Evolutionary conservation across 2,888 invertebrate genomes (phyloP), one percentile per base, ranked within the genome.

Genomic region (Dicyrtoma fusca): DNA sequence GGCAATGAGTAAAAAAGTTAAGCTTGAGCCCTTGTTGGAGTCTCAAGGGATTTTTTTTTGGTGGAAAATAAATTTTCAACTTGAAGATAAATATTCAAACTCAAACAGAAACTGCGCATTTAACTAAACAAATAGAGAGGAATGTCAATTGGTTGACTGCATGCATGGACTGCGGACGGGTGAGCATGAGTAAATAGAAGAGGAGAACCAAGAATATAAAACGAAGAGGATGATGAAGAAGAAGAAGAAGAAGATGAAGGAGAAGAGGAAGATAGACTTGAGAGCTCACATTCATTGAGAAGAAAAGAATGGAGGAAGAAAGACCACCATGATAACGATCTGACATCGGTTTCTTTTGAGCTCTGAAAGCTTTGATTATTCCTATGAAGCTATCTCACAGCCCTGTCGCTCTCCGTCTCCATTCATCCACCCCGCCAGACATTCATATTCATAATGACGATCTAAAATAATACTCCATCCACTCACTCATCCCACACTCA

Each of bases 341-440:
- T 73, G 75, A 70, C 75, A 75, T 75, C 75, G 75, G 75, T 65
- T 62, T 61, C 59, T 66, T 75, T 75, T 72, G 72, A 75, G 70
- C 61, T 75, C 45, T 63, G 69, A 69, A 69, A 69, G 69, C 69
- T 69, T 69, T 69, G 61, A 69, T 69, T 69, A 69, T 69, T 69
- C 47, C 49, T 59, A 69, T 49, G 61, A 57, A 69, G 57, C 61
- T 59, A 61, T 61, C 68, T 63, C 63, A 17, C 53, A 17, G n/a
- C 53, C 21, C 53, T 55, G 19, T 21, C 53, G 6, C 53, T 55
- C 34, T 34, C 34, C 8, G 61, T 61, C 61, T 61, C 42, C 61
- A 25, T 17, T 42, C 42, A 61, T 61, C 34, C 26, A 42, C 42
- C 61, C 61, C 4, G 17, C n/a, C n/a, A 61, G 61, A 34, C 14